phyloP scores from a whole-genome alignment of 2,888 invertebrate genomes.

The Galerucella pusilla region DNA sequence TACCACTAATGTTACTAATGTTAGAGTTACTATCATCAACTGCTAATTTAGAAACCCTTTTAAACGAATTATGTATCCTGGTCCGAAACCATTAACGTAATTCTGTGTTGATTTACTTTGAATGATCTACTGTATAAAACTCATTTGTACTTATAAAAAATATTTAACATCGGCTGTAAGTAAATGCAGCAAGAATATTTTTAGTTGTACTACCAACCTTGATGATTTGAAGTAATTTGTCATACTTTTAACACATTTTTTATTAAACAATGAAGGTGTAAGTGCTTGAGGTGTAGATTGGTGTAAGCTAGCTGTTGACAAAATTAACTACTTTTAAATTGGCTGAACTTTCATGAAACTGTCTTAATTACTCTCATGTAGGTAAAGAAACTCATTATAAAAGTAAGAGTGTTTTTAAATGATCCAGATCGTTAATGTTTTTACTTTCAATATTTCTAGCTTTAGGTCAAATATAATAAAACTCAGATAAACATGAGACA shows the following conservation, averaged over 20 bases:
- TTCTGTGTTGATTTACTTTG: constrained; percentile 62
- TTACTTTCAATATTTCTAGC: constrained; percentile 4
- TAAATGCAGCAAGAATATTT: constrained; percentile 31
- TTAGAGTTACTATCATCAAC: constrained; percentile 64
- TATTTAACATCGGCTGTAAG: constrained; percentile 48
- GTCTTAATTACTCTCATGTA: constrained; percentile 18
- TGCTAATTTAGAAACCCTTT: constrained; percentile 66
- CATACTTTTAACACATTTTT: constrained; percentile 34
- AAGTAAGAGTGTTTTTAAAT: constrained; percentile 1
- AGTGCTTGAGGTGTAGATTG: constrained; percentile 17
- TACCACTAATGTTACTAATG: constrained; percentile 63
- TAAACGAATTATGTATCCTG: constrained; percentile 63
- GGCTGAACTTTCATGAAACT: constrained; percentile 12
- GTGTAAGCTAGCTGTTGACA: constrained; percentile 21
- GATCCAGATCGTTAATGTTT: neutral
- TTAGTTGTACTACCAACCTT: constrained; percentile 7
- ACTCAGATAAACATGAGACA: no score
- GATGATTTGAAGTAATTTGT: constrained; percentile 32
- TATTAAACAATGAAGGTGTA: constrained; percentile 31
- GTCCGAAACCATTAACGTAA: constrained; percentile 63
- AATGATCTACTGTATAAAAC: constrained; percentile 47
- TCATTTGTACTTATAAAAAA: constrained; percentile 42
- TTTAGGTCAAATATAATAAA: neutral
- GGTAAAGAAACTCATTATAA: constrained; percentile 18
- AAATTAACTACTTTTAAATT: constrained; percentile 34